Evolutionary conservation across 1,140 invertebrate genomes (phyloP), one percentile per base, ranked within the genome.

Genomic region (Papilio xuthus): DNA sequence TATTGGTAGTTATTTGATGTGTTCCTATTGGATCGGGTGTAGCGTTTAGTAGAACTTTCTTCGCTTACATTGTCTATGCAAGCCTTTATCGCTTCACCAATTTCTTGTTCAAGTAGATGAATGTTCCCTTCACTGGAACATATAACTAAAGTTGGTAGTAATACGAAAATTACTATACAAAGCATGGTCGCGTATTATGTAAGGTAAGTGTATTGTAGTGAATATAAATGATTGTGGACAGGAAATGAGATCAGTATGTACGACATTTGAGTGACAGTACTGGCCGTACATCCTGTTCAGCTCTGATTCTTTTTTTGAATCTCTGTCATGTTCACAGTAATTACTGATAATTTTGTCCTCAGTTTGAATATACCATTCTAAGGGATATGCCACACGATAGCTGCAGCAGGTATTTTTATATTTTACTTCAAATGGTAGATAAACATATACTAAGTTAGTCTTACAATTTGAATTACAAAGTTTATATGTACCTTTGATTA

Each of bases 121-220:
- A 93, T 90, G 69, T 93, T 93, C 0, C 91, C 92, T 44, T 93
- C 87, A 8, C 88, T 86, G 0, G 85, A 81, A 74, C 84, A 86
- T 37, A 72, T 71, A 15, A 85, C 83, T 12, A 88, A 77, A 26
- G 75, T 53, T 13, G 86, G 84, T 32, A 91, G 53, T 15, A 89
- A 9, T 20, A 90, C 77, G n/a, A 89, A 47, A 70, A 87, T 23
- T 47, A 47, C 74, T 86, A 88, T 88, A 47, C 82, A 81, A 82
- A 63, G n/a, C 37, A 63, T 63, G 44, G 44, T 53, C 75, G 44
- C 42, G 69, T 41, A 72, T 37, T 50, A 75, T 78, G 20, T 12
- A 13, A 72, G 47, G 47, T 71, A 56, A 53, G 56, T 69, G 77
- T 60, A 69, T 41, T 69, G 63, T 20, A 50, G 37, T 37, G 50